phyloP scores from a whole-genome alignment of 2,888 invertebrate species.

The Elysia crispata region DNA sequence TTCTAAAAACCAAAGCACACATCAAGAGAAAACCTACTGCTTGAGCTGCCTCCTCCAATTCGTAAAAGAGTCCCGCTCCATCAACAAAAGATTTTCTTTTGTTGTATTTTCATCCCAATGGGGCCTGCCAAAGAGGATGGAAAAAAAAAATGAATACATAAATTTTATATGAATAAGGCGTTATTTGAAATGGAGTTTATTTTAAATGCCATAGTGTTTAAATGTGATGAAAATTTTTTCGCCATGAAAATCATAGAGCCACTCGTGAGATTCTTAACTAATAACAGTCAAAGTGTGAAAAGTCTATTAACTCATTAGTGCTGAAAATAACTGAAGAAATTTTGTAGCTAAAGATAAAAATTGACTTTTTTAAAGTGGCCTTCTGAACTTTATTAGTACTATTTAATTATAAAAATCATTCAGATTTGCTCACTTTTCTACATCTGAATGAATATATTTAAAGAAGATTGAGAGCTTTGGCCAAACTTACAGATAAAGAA shows the following conservation, averaged over 20 bases:
- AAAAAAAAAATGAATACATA: too few relatives aligned
- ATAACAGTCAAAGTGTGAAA: not conserved
- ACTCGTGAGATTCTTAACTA: not conserved
- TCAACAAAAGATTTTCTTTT: constrained; percentile 87
- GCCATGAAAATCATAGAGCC: not conserved
- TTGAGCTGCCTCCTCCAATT: constrained; percentile 93
- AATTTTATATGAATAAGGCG: not conserved
- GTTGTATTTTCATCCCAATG: constrained; percentile 87
- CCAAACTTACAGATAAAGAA: too few relatives aligned
- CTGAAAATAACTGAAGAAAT: not conserved
- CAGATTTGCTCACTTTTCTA: too few relatives aligned
- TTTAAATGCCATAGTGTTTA: not conserved
- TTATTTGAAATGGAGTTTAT: not conserved
- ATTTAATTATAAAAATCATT: too few relatives aligned
- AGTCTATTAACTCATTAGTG: not conserved
- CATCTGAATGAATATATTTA: too few relatives aligned
- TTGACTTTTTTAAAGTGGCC: too few relatives aligned
- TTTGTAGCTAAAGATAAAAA: not conserved
- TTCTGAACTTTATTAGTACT: too few relatives aligned
- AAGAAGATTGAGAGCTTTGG: too few relatives aligned
- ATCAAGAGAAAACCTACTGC: constrained; percentile 74
- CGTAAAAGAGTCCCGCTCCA: constrained; percentile 90
- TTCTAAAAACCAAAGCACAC: not conserved
- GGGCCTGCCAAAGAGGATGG: constrained; percentile 82
- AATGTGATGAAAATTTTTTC: too few relatives aligned